Evolutionary conservation across 1,140 invertebrate species (phyloP), one percentile per base, ranked within the genome.

Genomic region (Leptopilina clavipes): DNA sequence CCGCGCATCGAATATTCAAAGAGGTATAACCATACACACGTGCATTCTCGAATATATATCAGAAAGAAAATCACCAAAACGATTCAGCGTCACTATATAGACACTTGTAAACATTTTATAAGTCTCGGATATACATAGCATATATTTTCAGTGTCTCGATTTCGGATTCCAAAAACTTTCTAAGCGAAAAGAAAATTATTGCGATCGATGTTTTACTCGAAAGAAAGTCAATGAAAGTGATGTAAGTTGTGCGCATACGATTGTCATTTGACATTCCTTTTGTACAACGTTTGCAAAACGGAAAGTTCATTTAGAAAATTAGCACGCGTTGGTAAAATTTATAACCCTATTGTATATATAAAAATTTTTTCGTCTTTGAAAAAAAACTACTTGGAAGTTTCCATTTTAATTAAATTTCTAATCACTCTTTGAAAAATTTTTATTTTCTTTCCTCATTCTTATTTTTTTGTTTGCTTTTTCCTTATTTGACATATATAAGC

Each of bases 191-290:
- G 43, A 52, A 79, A 31, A 76, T 80, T 74, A 79, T 74, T 83
- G 71, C 74, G 71, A 73, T 76, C 48, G 54, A 44, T 37, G 78
- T 56, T 0, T 52, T 18, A 11, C 22, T 75, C 59, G 56, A 79
- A 83, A 81, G 81, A 84, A 85, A 85, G 79, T 83, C 73, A 84
- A 85, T 72, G 84, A 86, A 84, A 86, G 84, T 83, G 81, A 85
- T 84, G 81, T 76, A 65, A 65, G 59, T 65, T 22, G 25, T 5
- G 25, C 14, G 59, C 59, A 65, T 31, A 31, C 25, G 8, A 65
- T 65, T 65, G 59, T 65, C 59, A 65, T 65, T 65, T 65, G 25
- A 65, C 59, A 65, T 65, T 65, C 59, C 25, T 31, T 65, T 65
- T 65, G 59, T 65, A 65, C n/a, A 19, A 31, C 25, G 5, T 31